phyloP scores from a whole-genome alignment of 2,888 invertebrate genomes.

The Hydriomena furcata region DNA sequence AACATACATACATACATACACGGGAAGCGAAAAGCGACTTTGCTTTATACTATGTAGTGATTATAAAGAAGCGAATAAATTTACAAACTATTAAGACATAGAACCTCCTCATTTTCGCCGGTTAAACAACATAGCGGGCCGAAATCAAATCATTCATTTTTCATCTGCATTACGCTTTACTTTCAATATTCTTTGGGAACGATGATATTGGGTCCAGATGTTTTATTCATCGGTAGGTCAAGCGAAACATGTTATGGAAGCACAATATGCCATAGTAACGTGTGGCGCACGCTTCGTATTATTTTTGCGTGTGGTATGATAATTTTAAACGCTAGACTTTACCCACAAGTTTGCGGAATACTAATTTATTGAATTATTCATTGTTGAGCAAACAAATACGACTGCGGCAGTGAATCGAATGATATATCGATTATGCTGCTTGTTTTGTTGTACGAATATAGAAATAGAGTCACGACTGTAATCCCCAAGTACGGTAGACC shows the following conservation, averaged over 20 bases:
- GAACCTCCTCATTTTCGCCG: too few relatives aligned
- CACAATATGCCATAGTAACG: constrained; percentile 15
- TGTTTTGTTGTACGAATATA: too few relatives aligned
- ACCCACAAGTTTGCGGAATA: constrained; percentile 14
- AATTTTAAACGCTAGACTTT: constrained; percentile 18
- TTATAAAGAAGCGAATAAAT: too few relatives aligned
- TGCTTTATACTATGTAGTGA: too few relatives aligned
- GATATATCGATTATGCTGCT: too few relatives aligned
- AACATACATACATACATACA: too few relatives aligned
- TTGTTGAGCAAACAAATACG: constrained; percentile 4
- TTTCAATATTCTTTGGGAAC: constrained; percentile 32
- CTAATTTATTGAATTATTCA: constrained; percentile 19
- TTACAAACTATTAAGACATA: too few relatives aligned
- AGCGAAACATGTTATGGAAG: constrained; percentile 26
- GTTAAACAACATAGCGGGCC: not conserved
- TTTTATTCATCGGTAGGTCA: constrained; percentile 37
- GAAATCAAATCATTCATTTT: constrained; percentile 28
- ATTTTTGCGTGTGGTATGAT: constrained; percentile 23
- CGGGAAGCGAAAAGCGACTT: too few relatives aligned
- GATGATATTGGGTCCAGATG: constrained; percentile 31
- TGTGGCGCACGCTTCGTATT: constrained; percentile 15
- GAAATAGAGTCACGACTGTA: too few relatives aligned
- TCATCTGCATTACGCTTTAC: constrained; percentile 30
- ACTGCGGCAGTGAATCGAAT: not conserved
- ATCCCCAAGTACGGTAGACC: too few relatives aligned